These are phyloP conservation scores for Sciurus vulgaris DNA, from an alignment of 2,797 vertebrate species.

Conservation along the genomic window DNA sequence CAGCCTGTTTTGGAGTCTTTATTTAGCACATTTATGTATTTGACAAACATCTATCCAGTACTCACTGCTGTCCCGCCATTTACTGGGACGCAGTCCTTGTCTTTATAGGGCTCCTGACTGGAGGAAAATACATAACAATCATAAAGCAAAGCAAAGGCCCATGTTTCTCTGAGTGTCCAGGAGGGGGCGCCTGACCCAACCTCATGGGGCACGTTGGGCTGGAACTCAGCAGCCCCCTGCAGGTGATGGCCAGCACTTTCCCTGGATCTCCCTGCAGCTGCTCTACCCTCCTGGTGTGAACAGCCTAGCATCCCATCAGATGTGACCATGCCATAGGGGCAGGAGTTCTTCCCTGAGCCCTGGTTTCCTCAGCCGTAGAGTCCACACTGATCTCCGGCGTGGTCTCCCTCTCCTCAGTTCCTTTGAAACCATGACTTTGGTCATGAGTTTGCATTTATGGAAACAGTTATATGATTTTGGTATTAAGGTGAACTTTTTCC, in stretches of 20 bases:
- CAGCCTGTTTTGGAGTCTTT: not conserved
- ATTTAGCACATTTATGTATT: not conserved
- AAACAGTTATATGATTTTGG: not conserved
- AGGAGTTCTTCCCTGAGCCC: not conserved
- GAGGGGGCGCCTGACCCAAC: not conserved
- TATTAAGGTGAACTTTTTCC: not conserved
- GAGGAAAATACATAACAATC: not conserved
- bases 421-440: not conserved
- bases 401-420: not conserved
- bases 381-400: fast-evolving
- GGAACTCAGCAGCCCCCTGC: not conserved
- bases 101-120: not conserved
- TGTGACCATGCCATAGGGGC: not conserved
- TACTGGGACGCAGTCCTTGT: not conserved
- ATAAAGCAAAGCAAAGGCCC: not conserved
- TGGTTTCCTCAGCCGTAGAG: not conserved
- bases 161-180: not conserved
- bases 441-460: slow-evolving; percentile 8
- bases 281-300: not conserved
- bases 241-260: not conserved
- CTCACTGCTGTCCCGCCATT: not conserved
- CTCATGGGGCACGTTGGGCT: fast-evolving
- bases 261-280: not conserved
- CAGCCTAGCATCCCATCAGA: not conserved
- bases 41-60: not conserved